Evolutionary conservation across 1,140 invertebrate species (phyloP).

Genomic region (Globodera rostochiensis): DNA sequence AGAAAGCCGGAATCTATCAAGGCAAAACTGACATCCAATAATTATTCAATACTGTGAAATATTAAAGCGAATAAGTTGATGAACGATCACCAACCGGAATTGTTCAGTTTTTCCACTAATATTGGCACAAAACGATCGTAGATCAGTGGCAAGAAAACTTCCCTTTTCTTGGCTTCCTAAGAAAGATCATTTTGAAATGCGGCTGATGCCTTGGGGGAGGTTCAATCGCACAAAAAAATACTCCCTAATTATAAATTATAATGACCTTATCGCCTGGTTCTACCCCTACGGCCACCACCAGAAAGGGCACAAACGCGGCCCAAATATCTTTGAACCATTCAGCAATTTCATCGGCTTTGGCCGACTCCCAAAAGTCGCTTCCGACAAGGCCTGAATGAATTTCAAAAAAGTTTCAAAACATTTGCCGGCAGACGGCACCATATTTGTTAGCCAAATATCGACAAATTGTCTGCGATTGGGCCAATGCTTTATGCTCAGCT

Average conservation of each 20-base stretch:
- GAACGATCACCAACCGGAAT: neutral
- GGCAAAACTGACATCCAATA: neutral
- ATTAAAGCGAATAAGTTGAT: no score
- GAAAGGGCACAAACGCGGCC: neutral
- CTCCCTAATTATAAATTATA: no score
- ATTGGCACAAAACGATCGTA: neutral
- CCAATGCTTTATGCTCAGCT: neutral
- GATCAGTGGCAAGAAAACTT: neutral
- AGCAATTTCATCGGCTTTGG: neutral
- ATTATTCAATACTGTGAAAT: neutral
- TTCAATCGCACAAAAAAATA: no score
- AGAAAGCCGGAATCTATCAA: neutral
- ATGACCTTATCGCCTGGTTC: neutral
- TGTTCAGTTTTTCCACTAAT: neutral
- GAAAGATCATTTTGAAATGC: no score
- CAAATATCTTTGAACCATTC: conserved; percentile 1
- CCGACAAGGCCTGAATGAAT: neutral
- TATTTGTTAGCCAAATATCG: neutral
- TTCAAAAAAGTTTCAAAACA: neutral
- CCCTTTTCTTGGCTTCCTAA: neutral
- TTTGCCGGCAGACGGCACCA: neutral
- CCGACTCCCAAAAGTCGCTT: neutral
- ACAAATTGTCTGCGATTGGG: neutral
- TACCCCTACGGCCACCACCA: neutral
- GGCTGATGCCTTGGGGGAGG: neutral